Conservation (phyloP, 2,888 invertebrate species). For the Lochmaea capreae region DNA sequence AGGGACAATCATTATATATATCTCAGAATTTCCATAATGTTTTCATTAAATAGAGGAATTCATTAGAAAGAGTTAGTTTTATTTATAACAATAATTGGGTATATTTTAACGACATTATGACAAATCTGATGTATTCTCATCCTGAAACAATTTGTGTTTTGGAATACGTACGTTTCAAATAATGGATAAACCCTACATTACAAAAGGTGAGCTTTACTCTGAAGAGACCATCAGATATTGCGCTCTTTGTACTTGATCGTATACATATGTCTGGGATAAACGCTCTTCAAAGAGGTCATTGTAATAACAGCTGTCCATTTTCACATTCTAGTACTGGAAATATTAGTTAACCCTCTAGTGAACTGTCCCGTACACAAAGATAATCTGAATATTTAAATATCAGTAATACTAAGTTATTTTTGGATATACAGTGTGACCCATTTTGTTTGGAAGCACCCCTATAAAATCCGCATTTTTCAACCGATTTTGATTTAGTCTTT, state of each 20-base stretch:
- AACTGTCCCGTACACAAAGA: neutral
- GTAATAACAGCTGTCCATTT: constrained; percentile 4
- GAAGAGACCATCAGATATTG: neutral
- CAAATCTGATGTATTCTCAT: no score
- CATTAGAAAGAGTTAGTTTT: no score
- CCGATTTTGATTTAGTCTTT: no score
- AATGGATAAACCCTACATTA: neutral
- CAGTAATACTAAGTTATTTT: neutral
- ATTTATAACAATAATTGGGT: no score
- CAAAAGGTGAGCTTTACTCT: neutral
- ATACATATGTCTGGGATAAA: constrained; percentile 1
- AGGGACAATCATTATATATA: no score
- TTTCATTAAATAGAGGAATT: no score
- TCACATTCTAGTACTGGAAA: constrained; percentile 2
- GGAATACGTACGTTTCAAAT: neutral
- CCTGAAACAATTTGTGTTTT: no score
- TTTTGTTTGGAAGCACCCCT: no score
- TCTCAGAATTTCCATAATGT: no score
- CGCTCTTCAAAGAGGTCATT: constrained; percentile 6
- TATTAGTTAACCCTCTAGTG: neutral
- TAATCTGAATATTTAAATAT: neutral
- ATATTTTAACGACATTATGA: no score
- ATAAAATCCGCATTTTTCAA: no score
- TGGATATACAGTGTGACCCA: no score
- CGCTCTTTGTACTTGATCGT: neutral